These are phyloP conservation scores for Enteromius mattozi DNA, from an alignment of 2,797 vertebrate genomes.

Conservation along the genomic window DNA sequence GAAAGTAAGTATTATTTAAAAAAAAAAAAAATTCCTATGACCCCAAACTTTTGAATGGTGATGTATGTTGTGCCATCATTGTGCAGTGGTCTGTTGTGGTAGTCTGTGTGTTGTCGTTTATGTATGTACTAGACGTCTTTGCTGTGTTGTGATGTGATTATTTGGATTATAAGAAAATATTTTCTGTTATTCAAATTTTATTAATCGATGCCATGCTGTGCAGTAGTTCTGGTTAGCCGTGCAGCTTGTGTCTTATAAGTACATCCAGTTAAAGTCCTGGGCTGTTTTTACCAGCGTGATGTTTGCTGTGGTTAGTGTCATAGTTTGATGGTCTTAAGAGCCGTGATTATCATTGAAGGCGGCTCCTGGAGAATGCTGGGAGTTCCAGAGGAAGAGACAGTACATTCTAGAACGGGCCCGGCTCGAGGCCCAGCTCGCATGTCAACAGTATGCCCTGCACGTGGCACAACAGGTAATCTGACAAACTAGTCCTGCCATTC, in stretches of 20 bases:
- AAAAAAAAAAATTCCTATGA: neutral
- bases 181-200: neutral
- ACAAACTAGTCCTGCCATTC: conserved; percentile 26
- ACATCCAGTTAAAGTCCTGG: neutral
- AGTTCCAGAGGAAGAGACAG: conserved; percentile 85
- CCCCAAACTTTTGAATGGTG: neutral
- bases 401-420: conserved; percentile 81
- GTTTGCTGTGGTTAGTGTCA: conserved; percentile 10
- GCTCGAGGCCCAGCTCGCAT: conserved; percentile 74
- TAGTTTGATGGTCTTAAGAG: conserved; percentile 55
- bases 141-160: conserved; percentile 14
- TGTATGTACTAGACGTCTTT: conserved; percentile 1
- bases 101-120: neutral
- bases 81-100: neutral
- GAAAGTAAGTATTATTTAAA: no score
- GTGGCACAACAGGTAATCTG: conserved; percentile 67
- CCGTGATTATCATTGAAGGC: conserved; percentile 68
- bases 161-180: neutral
- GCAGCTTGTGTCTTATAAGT: neutral
- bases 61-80: conserved; percentile 3
- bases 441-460: conserved; percentile 77
- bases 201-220: neutral
- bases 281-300: conserved; percentile 20
- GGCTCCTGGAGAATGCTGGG: conserved; percentile 73
- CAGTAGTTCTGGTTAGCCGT: neutral